These are phyloP conservation scores for Parasteatoda lunata DNA, from an alignment of 2,888 invertebrate species.

Conservation along the genomic window DNA sequence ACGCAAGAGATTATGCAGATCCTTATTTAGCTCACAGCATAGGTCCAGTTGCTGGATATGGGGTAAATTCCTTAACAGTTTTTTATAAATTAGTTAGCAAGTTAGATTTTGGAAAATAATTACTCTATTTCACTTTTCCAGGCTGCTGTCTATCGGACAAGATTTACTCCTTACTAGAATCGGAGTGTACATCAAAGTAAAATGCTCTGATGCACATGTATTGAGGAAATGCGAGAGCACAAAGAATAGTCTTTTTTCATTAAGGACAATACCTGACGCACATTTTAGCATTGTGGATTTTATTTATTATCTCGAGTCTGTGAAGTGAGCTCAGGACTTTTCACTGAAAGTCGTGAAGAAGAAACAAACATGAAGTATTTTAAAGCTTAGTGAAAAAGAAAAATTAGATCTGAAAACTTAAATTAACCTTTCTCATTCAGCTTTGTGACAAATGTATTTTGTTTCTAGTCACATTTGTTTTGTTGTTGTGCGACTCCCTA, in stretches of 20 bases:
- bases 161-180: slow-evolving; percentile 89
- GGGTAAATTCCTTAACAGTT: slow-evolving; percentile 80
- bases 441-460: slow-evolving; percentile 42
- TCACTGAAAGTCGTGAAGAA: neutral
- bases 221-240: slow-evolving; percentile 37
- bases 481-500: slow-evolving; percentile 34
- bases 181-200: slow-evolving; percentile 38
- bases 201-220: slow-evolving; percentile 59
- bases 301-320: slow-evolving; percentile 45
- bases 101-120: neutral
- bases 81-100: no score
- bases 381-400: neutral
- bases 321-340: slow-evolving; percentile 25
- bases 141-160: slow-evolving; percentile 91
- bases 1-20: slow-evolving; percentile 90
- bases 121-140: slow-evolving; percentile 76
- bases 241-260: slow-evolving; percentile 43
- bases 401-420: neutral
- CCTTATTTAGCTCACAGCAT: slow-evolving; percentile 95
- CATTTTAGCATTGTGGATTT: slow-evolving; percentile 60
- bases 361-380: neutral
- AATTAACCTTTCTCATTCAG: neutral
- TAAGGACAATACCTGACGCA: slow-evolving; percentile 58
- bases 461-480: slow-evolving; percentile 64
- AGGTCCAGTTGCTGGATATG: slow-evolving; percentile 97